Conservation (phyloP, 2,888 invertebrate species). For the Autographa gamma region DNA sequence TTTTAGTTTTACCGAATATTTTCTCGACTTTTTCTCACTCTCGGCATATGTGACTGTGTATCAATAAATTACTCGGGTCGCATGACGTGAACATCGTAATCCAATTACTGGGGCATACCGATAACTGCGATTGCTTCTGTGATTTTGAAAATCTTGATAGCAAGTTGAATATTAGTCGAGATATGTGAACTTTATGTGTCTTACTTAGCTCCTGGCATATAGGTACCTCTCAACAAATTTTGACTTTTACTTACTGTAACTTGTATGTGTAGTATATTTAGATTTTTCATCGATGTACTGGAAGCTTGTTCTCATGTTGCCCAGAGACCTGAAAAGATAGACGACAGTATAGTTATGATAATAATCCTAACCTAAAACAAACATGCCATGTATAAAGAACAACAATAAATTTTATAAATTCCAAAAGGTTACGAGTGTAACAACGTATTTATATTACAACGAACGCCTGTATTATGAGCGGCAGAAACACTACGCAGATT, state of each 20-base stretch:
- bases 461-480: constrained; percentile 30
- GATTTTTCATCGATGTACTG: too few species aligned
- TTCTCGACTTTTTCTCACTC: neutral
- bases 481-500: constrained; percentile 37
- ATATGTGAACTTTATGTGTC: too few species aligned
- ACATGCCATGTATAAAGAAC: constrained; percentile 15
- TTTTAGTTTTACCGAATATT: too few species aligned
- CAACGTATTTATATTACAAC: constrained; percentile 21
- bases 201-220: too few species aligned
- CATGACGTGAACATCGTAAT: neutral
- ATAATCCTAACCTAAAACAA: constrained; percentile 6
- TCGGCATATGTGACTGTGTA: neutral
- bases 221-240: too few species aligned
- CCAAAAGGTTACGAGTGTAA: constrained; percentile 17
- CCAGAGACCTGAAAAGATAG: neutral
- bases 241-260: too few species aligned
- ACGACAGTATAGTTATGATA: constrained; percentile 1
- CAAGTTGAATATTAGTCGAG: neutral
- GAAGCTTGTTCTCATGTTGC: neutral
- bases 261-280: too few species aligned
- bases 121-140: neutral
- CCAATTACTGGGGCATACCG: neutral
- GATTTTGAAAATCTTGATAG: neutral
- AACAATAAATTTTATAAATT: constrained; percentile 40
- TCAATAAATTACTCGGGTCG: constrained; percentile 1